Evolutionary conservation across 2,888 invertebrate genomes (phyloP).

Genomic region (Carpatolechia fugitivella): DNA sequence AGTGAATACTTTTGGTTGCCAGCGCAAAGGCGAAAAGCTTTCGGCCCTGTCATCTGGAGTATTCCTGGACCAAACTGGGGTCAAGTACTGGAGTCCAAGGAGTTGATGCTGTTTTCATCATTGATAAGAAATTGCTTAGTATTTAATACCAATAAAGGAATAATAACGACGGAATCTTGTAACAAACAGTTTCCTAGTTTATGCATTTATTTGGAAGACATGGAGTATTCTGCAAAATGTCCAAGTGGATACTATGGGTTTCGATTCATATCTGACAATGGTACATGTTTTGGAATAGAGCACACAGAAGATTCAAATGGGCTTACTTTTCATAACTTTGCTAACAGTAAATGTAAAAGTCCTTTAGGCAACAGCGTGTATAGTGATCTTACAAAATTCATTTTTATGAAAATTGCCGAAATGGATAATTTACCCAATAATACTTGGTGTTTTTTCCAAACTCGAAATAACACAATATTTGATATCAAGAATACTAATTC

Average conservation of each 20-base stretch:
- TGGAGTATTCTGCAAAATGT: slow-evolving; percentile 54
- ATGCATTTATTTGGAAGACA: slow-evolving; percentile 61
- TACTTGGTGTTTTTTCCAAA: slow-evolving; percentile 60
- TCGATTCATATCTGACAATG: slow-evolving; percentile 52
- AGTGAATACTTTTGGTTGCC: slow-evolving; percentile 73
- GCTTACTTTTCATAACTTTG: slow-evolving; percentile 48
- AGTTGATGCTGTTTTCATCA: slow-evolving; percentile 19
- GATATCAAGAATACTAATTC: not conserved
- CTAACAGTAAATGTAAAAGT: slow-evolving; percentile 41
- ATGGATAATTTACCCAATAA: slow-evolving; percentile 37
- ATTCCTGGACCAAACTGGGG: slow-evolving; percentile 73
- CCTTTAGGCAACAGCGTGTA: slow-evolving; percentile 45
- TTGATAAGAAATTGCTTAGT: slow-evolving; percentile 55
- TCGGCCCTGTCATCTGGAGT: slow-evolving; percentile 64
- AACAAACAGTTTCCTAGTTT: slow-evolving; percentile 51
- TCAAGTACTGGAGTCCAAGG: slow-evolving; percentile 29
- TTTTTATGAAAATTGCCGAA: slow-evolving; percentile 56
- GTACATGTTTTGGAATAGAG: slow-evolving; percentile 61
- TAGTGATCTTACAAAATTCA: slow-evolving; percentile 44
- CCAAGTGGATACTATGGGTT: slow-evolving; percentile 59
- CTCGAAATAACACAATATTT: not conserved
- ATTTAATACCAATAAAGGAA: slow-evolving; percentile 44
- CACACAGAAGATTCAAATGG: slow-evolving; percentile 32
- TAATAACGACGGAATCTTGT: slow-evolving; percentile 51
- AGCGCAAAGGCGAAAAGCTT: slow-evolving; percentile 55